Evolutionary conservation across 2,113 vertebrate species (phyloP).

Genomic region (Hyaena hyaena): DNA sequence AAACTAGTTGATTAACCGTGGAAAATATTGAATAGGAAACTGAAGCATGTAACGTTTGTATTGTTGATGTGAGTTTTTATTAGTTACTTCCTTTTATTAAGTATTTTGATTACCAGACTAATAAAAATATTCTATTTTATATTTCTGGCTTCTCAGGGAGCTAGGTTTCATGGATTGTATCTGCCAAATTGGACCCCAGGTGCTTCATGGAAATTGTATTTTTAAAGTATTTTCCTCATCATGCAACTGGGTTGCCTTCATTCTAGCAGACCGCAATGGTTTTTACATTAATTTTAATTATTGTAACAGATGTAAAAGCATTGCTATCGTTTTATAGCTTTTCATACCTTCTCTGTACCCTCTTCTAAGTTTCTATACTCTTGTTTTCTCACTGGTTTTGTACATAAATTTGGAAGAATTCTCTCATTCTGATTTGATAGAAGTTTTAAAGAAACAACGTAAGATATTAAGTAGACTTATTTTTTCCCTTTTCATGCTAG

Average conservation of each 20-base stretch:
- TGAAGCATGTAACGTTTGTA: constrained; percentile 65
- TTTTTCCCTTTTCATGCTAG: background rate
- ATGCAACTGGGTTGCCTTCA: background rate
- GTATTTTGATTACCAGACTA: constrained; percentile 51
- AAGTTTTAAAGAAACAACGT: background rate
- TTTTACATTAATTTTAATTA: constrained; percentile 46
- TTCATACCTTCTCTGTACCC: background rate
- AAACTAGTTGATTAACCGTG: constrained; percentile 19
- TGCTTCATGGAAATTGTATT: constrained; percentile 42
- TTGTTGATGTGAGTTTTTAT: constrained; percentile 51
- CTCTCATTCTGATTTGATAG: constrained; percentile 1
- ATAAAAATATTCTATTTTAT: background rate
- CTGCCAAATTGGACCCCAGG: constrained; percentile 31
- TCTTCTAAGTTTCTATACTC: background rate
- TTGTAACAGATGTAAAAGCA: background rate
- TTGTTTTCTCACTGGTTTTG: background rate
- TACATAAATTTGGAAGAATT: background rate
- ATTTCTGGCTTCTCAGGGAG: constrained; percentile 35
- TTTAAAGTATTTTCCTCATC: constrained; percentile 44
- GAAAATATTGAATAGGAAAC: constrained; percentile 57
- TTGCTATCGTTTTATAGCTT: constrained; percentile 18
- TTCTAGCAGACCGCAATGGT: background rate
- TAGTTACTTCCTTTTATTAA: constrained; percentile 45
- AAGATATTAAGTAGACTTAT: background rate
- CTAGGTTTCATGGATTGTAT: constrained; percentile 43